phyloP scores from a whole-genome alignment of 2,113 vertebrate genomes.

The Puma concolor region DNA sequence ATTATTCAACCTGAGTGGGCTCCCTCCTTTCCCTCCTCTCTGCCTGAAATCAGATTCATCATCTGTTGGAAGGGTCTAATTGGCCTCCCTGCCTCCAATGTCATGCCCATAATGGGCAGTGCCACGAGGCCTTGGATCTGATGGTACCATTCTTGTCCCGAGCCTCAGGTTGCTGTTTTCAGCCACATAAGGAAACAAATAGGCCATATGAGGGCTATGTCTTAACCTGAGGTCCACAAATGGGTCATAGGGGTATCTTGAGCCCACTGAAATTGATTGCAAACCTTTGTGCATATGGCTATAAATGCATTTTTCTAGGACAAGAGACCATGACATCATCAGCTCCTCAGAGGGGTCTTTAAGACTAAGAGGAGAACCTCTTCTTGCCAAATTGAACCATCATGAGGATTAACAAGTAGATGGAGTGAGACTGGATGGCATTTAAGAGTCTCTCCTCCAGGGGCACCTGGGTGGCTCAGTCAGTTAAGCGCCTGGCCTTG shows the following conservation, averaged over 20 bases:
- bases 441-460: background rate
- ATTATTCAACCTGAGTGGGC: too few relatives aligned
- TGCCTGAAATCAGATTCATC: background rate
- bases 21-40: background rate
- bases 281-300: background rate
- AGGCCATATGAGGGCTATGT: rapidly evolving
- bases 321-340: background rate
- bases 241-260: background rate
- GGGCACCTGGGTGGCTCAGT: too few relatives aligned
- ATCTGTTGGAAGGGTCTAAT: background rate
- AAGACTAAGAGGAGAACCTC: background rate
- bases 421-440: background rate
- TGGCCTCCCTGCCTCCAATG: background rate
- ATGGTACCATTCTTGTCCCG: background rate
- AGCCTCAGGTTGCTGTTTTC: background rate
- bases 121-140: background rate
- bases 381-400: background rate
- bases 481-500: too few relatives aligned
- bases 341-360: background rate
- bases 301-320: background rate
- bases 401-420: background rate
- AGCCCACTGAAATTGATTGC: background rate
- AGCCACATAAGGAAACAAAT: background rate
- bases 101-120: background rate
- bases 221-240: background rate